Conservation (phyloP, 2,888 invertebrate genomes). For the Chalcosyrphus nemorum region DNA sequence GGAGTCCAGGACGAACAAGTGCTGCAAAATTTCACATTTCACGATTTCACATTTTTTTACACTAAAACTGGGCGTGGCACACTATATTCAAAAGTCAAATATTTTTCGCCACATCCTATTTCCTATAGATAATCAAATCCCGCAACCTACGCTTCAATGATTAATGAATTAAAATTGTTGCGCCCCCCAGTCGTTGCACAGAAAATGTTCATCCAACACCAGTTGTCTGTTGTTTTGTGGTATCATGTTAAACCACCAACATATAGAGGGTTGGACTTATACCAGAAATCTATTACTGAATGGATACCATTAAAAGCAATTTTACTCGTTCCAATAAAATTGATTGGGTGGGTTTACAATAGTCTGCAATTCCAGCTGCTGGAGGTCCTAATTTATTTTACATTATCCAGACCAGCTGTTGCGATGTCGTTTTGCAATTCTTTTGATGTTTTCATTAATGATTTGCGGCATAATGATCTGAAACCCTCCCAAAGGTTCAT, state of each 20-base stretch:
- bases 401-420: slow-evolving; percentile 1
- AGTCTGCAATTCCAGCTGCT: slow-evolving; percentile 42
- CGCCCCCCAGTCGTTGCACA: neutral
- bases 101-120: neutral
- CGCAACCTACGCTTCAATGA: slow-evolving; percentile 9
- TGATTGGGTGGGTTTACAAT: neutral
- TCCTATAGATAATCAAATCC: slow-evolving; percentile 8
- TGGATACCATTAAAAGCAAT: slow-evolving; percentile 29
- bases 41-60: too few relatives aligned
- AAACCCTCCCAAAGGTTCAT: slow-evolving; percentile 22
- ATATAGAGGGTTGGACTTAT: neutral
- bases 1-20: too few relatives aligned
- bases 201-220: slow-evolving; percentile 2
- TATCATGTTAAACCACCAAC: neutral
- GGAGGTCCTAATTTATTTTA: neutral
- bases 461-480: slow-evolving; percentile 17
- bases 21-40: too few relatives aligned
- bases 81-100: too few relatives aligned
- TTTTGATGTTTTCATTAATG: slow-evolving; percentile 39
- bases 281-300: neutral
- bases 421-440: neutral
- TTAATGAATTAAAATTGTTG: slow-evolving; percentile 44
- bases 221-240: neutral
- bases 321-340: slow-evolving; percentile 23
- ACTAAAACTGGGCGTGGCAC: too few relatives aligned